These are phyloP conservation scores for Amazona vittata DNA, from an alignment of 2,113 vertebrate species.

Conservation along the genomic window DNA sequence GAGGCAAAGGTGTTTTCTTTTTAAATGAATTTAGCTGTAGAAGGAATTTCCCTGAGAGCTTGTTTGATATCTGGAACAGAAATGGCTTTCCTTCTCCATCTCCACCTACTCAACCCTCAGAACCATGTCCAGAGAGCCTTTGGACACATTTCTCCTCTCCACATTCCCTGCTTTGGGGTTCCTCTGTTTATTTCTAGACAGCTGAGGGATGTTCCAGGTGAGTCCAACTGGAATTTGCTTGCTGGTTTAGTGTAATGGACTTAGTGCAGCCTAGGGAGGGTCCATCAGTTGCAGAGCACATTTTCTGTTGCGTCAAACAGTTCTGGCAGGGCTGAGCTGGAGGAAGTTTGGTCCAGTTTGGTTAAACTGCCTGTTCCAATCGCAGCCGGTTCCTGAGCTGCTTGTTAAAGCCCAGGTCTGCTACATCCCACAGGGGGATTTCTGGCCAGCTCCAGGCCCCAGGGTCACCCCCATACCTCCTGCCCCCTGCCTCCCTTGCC, in stretches of 20 bases:
- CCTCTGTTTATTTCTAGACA: not conserved
- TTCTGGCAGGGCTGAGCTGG: not conserved
- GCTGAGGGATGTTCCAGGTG: not conserved
- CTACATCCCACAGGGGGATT: not conserved
- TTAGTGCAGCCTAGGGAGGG: not conserved
- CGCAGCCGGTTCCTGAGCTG: not conserved
- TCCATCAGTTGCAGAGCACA: not conserved
- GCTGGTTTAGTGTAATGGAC: not conserved
- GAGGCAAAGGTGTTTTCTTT: conserved; percentile 54
- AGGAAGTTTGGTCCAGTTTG: not conserved
- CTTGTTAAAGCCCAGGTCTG: not conserved
- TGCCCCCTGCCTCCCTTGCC: not conserved
- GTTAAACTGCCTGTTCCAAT: not conserved
- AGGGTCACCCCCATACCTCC: not conserved
- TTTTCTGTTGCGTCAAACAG: not conserved
- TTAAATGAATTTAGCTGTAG: conserved; percentile 39
- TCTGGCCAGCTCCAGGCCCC: not conserved
- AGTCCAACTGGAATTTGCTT: not conserved
- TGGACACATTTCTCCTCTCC: not conserved
- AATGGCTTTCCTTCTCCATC: conserved; percentile 9
- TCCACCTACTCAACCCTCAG: not conserved
- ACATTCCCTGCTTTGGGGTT: not conserved
- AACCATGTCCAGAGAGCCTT: not conserved
- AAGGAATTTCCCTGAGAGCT: conserved; percentile 46
- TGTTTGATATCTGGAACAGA: conserved; percentile 33